These are phyloP conservation scores for Periophthalmodon schlosseri DNA, from an alignment of 2,113 vertebrate genomes.

Conservation along the genomic window DNA sequence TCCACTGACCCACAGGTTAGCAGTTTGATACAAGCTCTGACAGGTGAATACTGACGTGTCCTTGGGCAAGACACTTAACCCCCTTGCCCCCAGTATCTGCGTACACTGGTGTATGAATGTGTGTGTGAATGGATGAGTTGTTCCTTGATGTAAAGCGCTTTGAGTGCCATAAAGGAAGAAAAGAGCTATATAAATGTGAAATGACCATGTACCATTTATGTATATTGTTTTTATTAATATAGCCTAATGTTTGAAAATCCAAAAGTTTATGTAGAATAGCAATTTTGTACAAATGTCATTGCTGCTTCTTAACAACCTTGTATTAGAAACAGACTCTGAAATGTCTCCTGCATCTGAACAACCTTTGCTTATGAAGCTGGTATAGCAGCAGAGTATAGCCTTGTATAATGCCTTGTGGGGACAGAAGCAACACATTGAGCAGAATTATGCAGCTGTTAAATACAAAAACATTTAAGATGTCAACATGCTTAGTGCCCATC, in stretches of 20 bases:
- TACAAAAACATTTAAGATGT: background rate
- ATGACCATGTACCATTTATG: background rate
- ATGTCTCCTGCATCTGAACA: background rate
- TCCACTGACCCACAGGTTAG: too few relatives aligned
- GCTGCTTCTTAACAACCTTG: background rate
- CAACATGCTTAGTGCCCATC: background rate
- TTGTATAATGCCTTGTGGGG: background rate
- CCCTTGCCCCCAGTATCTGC: too few relatives aligned
- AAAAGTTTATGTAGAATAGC: too few relatives aligned
- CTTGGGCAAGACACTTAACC: too few relatives aligned
- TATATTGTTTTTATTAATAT: background rate
- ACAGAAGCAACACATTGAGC: background rate
- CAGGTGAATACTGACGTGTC: too few relatives aligned
- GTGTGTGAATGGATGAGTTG: too few relatives aligned
- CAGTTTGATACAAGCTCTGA: too few relatives aligned
- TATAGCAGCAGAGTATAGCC: background rate
- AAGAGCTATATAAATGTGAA: too few relatives aligned
- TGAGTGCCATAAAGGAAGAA: too few relatives aligned
- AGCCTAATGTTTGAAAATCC: background rate
- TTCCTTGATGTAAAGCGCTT: too few relatives aligned
- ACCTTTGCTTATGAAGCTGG: background rate
- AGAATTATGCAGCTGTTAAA: background rate
- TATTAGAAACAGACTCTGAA: background rate
- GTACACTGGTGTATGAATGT: too few relatives aligned
- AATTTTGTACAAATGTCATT: too few relatives aligned